A percentile compares a stretch with the other conserved stretches of the same genome.
phyloP scores from a whole-genome alignment of 2,113 vertebrate species.

The Meles meles region DNA sequence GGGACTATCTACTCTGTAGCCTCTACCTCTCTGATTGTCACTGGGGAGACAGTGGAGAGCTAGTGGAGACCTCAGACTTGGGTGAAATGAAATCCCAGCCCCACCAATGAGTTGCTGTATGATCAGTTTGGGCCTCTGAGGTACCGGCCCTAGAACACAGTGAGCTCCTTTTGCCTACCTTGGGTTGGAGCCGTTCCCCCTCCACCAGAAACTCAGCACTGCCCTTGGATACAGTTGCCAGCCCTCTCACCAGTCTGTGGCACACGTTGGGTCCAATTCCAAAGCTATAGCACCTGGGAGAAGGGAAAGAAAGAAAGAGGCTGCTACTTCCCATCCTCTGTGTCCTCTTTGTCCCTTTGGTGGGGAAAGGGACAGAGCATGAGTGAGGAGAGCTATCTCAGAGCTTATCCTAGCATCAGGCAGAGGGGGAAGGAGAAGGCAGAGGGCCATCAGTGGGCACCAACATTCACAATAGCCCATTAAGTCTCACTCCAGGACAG shows the following conservation, averaged over 20 bases:
- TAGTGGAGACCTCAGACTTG: background rate
- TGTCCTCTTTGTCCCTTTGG: background rate
- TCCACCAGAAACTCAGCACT: conserved; percentile 90
- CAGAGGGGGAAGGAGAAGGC: background rate
- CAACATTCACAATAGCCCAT: background rate
- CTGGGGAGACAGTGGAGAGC: background rate
- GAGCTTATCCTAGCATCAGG: background rate
- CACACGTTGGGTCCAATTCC: conserved; percentile 91
- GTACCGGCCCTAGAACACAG: background rate
- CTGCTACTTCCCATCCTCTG: background rate
- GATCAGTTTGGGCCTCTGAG: background rate
- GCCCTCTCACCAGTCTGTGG: conserved; percentile 88
- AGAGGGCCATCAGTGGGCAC: background rate
- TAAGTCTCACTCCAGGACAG: background rate
- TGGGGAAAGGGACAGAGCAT: background rate
- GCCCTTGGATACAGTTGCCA: conserved; percentile 91
- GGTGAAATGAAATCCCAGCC: background rate
- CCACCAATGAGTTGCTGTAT: background rate
- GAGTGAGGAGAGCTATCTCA: background rate
- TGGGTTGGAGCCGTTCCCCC: conserved; percentile 93
- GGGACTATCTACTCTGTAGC: background rate
- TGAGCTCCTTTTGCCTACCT: conserved; percentile 81
- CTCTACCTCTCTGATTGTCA: background rate
- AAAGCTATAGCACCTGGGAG: conserved; percentile 93
- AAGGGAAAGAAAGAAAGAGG: background rate